Evolutionary conservation across 2,797 vertebrate genomes (phyloP).

Genomic region (Lepilemur ruficaudatus): DNA sequence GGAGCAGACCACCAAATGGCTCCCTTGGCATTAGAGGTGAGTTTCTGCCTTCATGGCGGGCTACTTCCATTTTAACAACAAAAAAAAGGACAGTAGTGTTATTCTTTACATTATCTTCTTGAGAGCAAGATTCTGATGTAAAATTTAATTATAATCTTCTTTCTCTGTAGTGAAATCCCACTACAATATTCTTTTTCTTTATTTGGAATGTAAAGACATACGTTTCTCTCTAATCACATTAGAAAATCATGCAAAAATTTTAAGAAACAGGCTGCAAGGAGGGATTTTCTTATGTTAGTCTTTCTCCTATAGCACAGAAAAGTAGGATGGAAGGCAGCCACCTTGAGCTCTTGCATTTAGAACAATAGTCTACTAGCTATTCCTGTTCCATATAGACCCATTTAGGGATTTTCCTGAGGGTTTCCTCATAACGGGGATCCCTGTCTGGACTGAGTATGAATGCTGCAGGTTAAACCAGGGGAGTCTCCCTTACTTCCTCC

Average conservation of each 20-base stretch:
- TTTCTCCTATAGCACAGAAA: background rate
- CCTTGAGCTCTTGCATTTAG: background rate
- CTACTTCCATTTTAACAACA: background rate
- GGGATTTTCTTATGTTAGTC: background rate
- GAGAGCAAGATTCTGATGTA: background rate
- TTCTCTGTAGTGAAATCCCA: background rate
- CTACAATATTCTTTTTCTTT: background rate
- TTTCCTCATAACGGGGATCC: background rate
- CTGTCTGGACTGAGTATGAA: background rate
- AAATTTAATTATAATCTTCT: background rate
- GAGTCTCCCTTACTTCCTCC: background rate
- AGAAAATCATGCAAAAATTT: background rate
- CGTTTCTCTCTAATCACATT: constrained; percentile 15
- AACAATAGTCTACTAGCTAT: background rate
- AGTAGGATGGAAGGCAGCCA: background rate
- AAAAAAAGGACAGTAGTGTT: background rate
- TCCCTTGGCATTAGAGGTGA: background rate
- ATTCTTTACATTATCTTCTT: background rate
- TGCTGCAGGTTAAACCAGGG: background rate
- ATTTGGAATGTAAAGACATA: background rate
- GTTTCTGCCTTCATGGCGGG: background rate
- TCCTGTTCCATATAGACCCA: background rate
- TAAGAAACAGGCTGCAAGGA: background rate
- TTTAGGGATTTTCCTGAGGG: background rate
- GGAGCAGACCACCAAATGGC: background rate